Conservation (phyloP, 2,797 vertebrate genomes). For the Hirundo rustica region DNA sequence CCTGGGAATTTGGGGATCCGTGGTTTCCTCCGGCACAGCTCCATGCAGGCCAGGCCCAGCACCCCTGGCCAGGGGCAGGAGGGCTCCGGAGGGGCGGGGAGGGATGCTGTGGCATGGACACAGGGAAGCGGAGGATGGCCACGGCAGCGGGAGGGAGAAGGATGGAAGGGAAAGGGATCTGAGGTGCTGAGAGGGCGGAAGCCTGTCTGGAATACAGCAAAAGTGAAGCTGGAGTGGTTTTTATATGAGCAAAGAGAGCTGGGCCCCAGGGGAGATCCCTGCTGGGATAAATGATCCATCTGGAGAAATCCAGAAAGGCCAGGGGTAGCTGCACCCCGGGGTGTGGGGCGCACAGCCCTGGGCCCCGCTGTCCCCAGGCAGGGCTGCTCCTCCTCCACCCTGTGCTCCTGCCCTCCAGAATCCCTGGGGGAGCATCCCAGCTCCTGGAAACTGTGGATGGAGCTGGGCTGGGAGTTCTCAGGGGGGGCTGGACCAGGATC, state of each 20-base stretch:
- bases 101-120: neutral
- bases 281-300: neutral
- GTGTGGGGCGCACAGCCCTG: neutral
- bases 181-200: neutral
- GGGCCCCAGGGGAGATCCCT: neutral
- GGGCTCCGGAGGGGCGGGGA: neutral
- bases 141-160: neutral
- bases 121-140: neutral
- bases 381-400: neutral
- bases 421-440: neutral
- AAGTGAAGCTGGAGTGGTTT: neutral
- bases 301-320: neutral
- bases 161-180: neutral
- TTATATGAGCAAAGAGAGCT: neutral
- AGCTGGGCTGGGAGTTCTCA: neutral
- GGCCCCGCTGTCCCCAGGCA: rapidly evolving
- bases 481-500: neutral
- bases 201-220: neutral
- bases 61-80: neutral
- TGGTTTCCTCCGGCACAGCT: neutral
- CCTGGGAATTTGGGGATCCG: neutral
- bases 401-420: neutral
- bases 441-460: neutral
- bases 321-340: neutral
- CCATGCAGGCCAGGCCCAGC: too few species aligned